Conservation (phyloP, 2,113 vertebrate genomes). For the Rhinolophus ferrumequinum region DNA sequence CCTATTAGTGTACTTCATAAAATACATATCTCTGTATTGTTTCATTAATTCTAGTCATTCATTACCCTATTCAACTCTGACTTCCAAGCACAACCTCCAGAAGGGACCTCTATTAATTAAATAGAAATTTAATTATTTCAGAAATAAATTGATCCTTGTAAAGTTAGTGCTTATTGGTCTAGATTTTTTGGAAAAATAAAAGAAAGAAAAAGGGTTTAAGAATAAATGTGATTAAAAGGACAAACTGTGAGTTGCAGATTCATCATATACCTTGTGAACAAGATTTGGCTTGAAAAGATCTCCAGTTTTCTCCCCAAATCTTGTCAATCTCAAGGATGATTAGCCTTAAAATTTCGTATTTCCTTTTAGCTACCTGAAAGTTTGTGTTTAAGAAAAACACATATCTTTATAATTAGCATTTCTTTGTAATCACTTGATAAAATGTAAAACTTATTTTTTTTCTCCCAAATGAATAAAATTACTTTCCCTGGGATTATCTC, state of each 20-base stretch:
- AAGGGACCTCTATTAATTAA: neutral
- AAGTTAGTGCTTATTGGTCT: neutral
- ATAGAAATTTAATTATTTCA: neutral
- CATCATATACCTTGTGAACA: neutral
- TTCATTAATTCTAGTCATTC: neutral
- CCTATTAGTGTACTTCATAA: neutral
- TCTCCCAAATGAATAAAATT: conserved; percentile 13
- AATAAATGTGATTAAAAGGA: neutral
- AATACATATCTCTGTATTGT: neutral
- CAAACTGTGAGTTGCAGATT: neutral
- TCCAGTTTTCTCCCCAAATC: neutral
- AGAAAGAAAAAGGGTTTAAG: neutral
- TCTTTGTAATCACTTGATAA: neutral
- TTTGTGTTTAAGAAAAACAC: neutral
- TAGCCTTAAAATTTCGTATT: conserved; percentile 1
- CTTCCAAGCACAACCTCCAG: neutral
- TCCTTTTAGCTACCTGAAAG: neutral
- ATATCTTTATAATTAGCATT: neutral
- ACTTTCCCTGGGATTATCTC: neutral
- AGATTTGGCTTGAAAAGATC: conserved; percentile 1
- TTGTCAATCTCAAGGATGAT: neutral
- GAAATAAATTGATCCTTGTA: neutral
- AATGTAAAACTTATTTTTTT: neutral
- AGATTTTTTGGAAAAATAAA: neutral
- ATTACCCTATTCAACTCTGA: neutral